Evolutionary conservation across 2,113 vertebrate species (phyloP).

Genomic region (Perca flavescens): DNA sequence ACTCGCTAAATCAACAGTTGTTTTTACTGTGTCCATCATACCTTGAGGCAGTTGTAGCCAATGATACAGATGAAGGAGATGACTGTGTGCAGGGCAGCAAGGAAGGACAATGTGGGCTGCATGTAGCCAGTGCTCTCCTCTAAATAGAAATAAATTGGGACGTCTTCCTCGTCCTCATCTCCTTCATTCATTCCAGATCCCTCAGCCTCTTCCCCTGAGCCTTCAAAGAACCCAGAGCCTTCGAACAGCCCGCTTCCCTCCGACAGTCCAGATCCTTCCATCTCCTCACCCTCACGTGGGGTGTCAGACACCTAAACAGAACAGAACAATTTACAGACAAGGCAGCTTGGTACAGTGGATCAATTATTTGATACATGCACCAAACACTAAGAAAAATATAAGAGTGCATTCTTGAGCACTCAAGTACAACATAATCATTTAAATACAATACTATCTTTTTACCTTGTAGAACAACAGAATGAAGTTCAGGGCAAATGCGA

Average conservation of each 20-base stretch:
- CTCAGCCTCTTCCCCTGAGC: slow-evolving; percentile 81
- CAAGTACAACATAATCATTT: neutral
- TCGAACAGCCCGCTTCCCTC: slow-evolving; percentile 82
- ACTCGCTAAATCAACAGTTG: neutral
- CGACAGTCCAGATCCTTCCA: slow-evolving; percentile 74
- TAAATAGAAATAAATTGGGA: slow-evolving; percentile 91
- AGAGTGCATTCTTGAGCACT: neutral
- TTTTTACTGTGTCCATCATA: slow-evolving; percentile 29
- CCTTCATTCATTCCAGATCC: slow-evolving; percentile 84
- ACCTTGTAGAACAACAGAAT: slow-evolving; percentile 96
- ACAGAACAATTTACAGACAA: neutral
- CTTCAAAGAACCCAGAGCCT: slow-evolving; percentile 82
- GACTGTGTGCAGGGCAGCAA: slow-evolving; percentile 90
- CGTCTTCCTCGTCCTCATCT: slow-evolving; percentile 87
- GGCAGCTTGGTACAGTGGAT: neutral
- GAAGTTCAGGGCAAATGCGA: slow-evolving; percentile 95
- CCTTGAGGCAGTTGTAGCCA: slow-evolving; percentile 97
- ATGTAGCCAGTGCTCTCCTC: slow-evolving; percentile 97
- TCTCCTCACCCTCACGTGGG: slow-evolving; percentile 83
- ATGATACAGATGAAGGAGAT: slow-evolving; percentile 97
- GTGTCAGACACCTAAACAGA: slow-evolving; percentile 88
- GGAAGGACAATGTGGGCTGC: slow-evolving; percentile 89
- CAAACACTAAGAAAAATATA: neutral
- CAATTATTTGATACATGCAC: neutral
- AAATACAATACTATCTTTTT: neutral